Base-by-base conservation (phyloP, 2,113 vertebrate species). In the Oryzias melastigma region DNA sequence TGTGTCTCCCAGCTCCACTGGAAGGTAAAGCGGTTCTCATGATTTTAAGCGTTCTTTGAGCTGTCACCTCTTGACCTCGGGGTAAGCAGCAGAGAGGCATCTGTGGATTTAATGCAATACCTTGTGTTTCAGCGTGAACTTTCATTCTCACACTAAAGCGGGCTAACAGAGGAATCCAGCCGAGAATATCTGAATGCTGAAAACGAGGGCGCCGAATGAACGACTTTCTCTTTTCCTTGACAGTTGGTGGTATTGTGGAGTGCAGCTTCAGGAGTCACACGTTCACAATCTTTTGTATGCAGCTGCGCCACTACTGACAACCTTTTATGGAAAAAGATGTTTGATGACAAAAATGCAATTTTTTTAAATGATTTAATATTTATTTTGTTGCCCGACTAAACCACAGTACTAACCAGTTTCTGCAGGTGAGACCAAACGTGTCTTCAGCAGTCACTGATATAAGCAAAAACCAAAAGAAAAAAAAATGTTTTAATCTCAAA, bases 11-110 rank as follows among this genome's bases (percentile, higher is more conserved):
- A 62, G 78, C 75, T 73, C 52, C 75, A 75, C 50, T 72, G 78
- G 79, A 88, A 89, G 85, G 87, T 89, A 91, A 89, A 78, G 78
- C 81, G 75, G 87, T 90, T 88, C 87, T 90, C 85, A 84, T 86
- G 85, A 84, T 85, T 90, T 80, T 83, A 85, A 76, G 81, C 68
- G 10, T 71, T 80, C 78, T 83, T 80, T 85, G 81, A 84, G 86
- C 75, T 76, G 68, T 83, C 72, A 87, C 86, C 89, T 72, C 84
- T 76, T 86, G 83, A 88, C 89, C 86, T 85, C n/a, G 41, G 80
- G 75, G 71, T 84, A 83, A 86, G 84, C 80, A 72, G 73, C 73
- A 77, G 73, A 75, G 77, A 83, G 68, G 71, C 84, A 65, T 77
- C 77, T 25, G 50, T 59, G 85, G 86, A 75, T 87, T 86, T 88